phyloP scores from a whole-genome alignment of 2,888 invertebrate genomes.

The Sphaeridia pumilis region DNA sequence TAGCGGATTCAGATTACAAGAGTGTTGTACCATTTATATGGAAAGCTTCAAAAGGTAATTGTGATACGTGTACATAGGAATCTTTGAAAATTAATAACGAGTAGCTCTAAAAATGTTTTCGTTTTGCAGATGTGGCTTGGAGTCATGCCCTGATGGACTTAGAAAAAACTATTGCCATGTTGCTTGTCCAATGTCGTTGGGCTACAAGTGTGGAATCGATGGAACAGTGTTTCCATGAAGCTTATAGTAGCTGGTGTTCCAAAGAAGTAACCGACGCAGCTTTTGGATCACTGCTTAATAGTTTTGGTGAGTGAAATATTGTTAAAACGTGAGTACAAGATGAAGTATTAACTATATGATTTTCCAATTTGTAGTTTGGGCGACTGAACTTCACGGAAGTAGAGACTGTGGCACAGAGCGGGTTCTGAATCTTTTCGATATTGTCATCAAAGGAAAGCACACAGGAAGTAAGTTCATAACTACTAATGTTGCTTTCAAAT shows the following conservation, averaged over 20 bases:
- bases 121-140: constrained; percentile 6
- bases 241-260: constrained; percentile 8
- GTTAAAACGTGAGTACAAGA: too few relatives aligned
- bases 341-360: not conserved
- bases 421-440: too few relatives aligned
- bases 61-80: too few relatives aligned
- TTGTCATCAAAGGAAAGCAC: too few relatives aligned
- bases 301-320: constrained; percentile 19
- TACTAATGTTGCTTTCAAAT: too few relatives aligned
- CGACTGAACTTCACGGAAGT: not conserved
- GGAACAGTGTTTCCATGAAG: not conserved
- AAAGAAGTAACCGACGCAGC: constrained; percentile 14
- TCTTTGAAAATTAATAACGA: too few relatives aligned
- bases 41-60: constrained; percentile 12
- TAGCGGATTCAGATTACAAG: constrained; percentile 15
- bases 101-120: too few relatives aligned
- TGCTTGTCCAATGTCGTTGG: constrained; percentile 13
- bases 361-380: constrained; percentile 8
- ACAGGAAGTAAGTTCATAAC: too few relatives aligned
- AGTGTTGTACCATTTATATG: constrained; percentile 5
- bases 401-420: too few relatives aligned
- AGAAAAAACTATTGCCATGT: constrained; percentile 8
- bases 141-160: constrained; percentile 5
- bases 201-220: constrained; percentile 3
- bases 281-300: constrained; percentile 3